Conservation (phyloP, 1,140 invertebrate species). For the Ruditapes philippinarum region DNA sequence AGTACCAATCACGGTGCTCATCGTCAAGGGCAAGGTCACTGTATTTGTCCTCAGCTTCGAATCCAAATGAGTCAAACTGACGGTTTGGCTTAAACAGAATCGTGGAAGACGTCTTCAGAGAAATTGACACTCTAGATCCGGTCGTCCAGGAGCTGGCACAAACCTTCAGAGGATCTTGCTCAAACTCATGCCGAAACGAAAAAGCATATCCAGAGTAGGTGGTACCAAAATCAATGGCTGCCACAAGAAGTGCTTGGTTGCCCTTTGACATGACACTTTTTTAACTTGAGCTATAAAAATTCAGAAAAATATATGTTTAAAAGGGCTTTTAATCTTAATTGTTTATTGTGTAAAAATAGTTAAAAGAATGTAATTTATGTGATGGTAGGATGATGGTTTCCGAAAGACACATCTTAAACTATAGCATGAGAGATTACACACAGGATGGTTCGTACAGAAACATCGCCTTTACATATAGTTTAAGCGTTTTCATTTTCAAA, state of each 20-base stretch:
- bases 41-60: conserved; percentile 1
- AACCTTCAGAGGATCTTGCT: neutral
- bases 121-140: neutral
- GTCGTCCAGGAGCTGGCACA: neutral
- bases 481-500: too few relatives aligned
- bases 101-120: neutral
- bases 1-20: neutral
- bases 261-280: too few relatives aligned
- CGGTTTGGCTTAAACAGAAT: neutral
- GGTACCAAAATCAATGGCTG: conserved; percentile 15
- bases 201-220: conserved; percentile 17
- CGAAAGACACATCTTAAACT: too few relatives aligned
- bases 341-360: too few relatives aligned
- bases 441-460: too few relatives aligned
- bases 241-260: conserved; percentile 21
- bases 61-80: neutral
- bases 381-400: too few relatives aligned
- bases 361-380: too few relatives aligned
- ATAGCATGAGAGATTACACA: too few relatives aligned
- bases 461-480: too few relatives aligned
- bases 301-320: too few relatives aligned
- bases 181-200: neutral
- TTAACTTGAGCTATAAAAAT: too few relatives aligned
- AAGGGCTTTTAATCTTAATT: too few relatives aligned
- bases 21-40: neutral